Conservation (phyloP, 2,888 invertebrate species). For the Willowsia nigromaculata region DNA sequence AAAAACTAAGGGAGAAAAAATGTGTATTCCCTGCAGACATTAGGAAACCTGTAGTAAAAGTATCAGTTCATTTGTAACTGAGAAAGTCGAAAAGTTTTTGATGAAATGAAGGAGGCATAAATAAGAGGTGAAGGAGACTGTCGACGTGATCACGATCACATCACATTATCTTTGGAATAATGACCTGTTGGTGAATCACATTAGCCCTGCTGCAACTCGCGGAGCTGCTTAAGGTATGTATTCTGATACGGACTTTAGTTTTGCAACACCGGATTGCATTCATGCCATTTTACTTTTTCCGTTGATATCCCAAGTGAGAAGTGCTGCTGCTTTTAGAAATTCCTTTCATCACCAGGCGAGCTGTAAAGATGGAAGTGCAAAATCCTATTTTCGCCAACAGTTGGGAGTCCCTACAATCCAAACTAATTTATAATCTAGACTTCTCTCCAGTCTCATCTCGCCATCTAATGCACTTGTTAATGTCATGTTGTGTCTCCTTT, state of each 20-base stretch:
- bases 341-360: background rate
- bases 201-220: background rate
- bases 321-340: background rate
- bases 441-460: background rate
- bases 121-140: background rate
- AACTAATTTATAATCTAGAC: background rate
- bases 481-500: background rate
- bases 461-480: background rate
- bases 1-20: too few relatives aligned
- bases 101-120: too few relatives aligned
- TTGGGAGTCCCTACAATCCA: background rate
- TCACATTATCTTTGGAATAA: background rate
- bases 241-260: background rate
- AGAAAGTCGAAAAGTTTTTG: too few relatives aligned
- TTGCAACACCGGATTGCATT: background rate
- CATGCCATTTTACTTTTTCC: background rate
- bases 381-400: constrained; percentile 18
- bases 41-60: too few relatives aligned
- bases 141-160: background rate
- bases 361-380: background rate
- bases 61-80: background rate
- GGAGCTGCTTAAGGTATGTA: background rate
- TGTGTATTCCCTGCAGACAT: too few relatives aligned
- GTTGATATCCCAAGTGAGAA: too few relatives aligned
- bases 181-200: constrained; percentile 40